Conservation (phyloP, 2,797 vertebrate species). For the Galago senegalensis region DNA sequence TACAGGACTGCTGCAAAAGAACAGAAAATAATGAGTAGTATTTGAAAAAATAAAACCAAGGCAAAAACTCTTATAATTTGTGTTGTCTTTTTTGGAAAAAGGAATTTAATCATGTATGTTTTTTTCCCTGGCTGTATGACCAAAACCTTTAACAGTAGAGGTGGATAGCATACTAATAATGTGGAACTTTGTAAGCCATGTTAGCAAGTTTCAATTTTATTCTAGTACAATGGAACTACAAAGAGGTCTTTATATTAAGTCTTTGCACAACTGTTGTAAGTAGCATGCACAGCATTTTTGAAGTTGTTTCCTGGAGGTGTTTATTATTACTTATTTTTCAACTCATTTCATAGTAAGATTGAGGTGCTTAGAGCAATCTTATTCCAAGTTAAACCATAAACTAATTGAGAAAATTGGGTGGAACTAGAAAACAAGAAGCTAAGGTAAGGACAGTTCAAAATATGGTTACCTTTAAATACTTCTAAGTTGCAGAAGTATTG, state of each 20-base stretch:
- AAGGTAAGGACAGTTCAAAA: background rate
- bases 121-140: background rate
- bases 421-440: background rate
- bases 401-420: background rate
- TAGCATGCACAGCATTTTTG: background rate
- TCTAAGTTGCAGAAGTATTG: background rate
- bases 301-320: background rate
- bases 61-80: background rate
- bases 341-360: background rate
- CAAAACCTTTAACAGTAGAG: background rate
- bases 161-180: background rate
- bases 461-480: background rate
- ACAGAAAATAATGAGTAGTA: background rate
- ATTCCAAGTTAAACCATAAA: background rate
- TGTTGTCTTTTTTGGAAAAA: background rate
- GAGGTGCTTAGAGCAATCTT: background rate
- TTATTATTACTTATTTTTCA: conserved; percentile 20
- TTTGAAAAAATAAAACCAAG: background rate
- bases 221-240: background rate
- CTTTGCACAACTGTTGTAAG: background rate
- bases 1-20: background rate
- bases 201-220: background rate
- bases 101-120: background rate
- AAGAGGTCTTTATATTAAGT: background rate
- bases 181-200: background rate